Base-by-base conservation (phyloP, 2,888 invertebrate genomes). In the Bursaphelenchus okinawaensis region DNA sequence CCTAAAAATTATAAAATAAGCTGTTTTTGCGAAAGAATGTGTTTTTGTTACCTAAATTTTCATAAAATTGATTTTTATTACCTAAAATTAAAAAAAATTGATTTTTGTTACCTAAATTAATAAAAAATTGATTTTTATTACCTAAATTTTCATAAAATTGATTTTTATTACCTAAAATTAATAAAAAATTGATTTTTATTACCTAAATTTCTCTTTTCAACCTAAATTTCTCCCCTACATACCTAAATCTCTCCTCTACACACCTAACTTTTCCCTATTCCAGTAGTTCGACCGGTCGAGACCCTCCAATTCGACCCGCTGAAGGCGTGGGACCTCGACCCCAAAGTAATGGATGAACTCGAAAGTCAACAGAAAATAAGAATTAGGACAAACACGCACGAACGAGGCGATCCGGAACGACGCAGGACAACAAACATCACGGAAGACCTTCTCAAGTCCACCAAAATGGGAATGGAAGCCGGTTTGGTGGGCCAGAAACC, bases 261-360 rank as follows among this genome's bases (percentile, higher is more conserved):
- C n/a, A n/a, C n/a, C n/a, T n/a, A n/a, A n/a, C n/a, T n/a, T n/a
- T n/a, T n/a, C n/a, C n/a, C n/a, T n/a, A n/a, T n/a, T n/a, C n/a
- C n/a, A 40, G 40, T 40, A 16, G 40, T 40, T n/a, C 40, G 40
- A 40, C 40, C 40, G n/a, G 40, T 40, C 12, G 40, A 40, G 40
- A 40, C 40, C n/a, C 52, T 40, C 12, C 50, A 59, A 19, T 59
- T 50, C 19, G 60, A 59, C 6, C 60, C 60, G n/a, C 52, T 59
- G 3, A 59, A 59, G n/a, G 60, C 60, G 20, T 59, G 60, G 60
- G 60, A 59, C 4, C 16, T 51, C 3, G 40, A 40, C n/a, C 40
- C 40, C n/a, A 1, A 40, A 40, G 40, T 40, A 3, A n/a, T 6
- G n/a, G n/a, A 40, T 40, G 40, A 40, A 40, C 40, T 40, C 2